Evolutionary conservation across 2,888 invertebrate species (phyloP), one percentile per base, ranked within the genome.

Genomic region (Eremobia ochroleuca): DNA sequence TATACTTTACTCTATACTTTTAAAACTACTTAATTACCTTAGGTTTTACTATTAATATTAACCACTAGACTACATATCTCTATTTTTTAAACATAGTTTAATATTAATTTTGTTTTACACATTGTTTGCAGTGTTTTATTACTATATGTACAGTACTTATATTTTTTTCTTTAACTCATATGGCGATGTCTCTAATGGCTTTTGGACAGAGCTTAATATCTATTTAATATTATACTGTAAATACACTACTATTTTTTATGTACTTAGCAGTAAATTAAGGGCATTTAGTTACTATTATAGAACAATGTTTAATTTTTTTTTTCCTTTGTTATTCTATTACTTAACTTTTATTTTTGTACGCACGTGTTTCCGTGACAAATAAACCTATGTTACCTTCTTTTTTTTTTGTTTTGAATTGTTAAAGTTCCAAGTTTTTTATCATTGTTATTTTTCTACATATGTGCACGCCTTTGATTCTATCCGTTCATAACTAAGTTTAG

Each of bases 181-280:
- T 28, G 65, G 40, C 65, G 65, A 64, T 64, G n/a, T 15, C 15
- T 64, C 62, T 15, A 15, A 8, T 62, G 15, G 62, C 25, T 37
- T 62, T n/a, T n/a, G 9, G 5, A 18, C 18, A 9, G 2, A 5
- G 15, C 18, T 34, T 52, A 15, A 68, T 52, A 18, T 65, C 11
- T 43, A 28, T 28, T 43, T 34, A 52, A 21, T 18, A 34, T 15
- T 67, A 68, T 21, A 0, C 5, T 52, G 11, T 68, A 68, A 18
- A 18, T 68, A 37, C 68, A 68, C 52, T 55, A 68, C 37, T 21
- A 68, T 37, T 52, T 52, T 43, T 37, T 66, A 40, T 37, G 18
- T 40, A n/a, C 4, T 8, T 34, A 15, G 18, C 37, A 37, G 18
- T 9, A 64, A 37, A 64, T 64, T 34, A 37, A 15, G 34, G 37